A percentile compares a stretch with the other conserved stretches of the same genome.
These are phyloP conservation scores for Poeciliopsis prolifica DNA, from an alignment of 2,113 vertebrate species.

Conservation along the genomic window DNA sequence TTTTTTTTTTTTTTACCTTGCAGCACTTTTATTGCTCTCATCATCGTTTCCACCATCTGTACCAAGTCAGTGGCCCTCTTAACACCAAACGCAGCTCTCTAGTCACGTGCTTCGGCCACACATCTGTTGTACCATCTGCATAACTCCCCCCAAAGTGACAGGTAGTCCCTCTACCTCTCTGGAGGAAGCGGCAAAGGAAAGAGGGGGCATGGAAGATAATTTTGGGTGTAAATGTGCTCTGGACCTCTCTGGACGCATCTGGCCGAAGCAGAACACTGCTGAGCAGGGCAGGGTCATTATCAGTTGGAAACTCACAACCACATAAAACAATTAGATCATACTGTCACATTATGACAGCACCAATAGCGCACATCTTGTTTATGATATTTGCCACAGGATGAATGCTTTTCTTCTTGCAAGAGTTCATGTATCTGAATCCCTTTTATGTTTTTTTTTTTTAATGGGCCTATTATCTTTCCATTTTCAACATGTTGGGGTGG, in stretches of 20 bases:
- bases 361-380: constrained; percentile 43
- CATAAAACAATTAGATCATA: constrained; percentile 64
- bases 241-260: constrained; percentile 75
- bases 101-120: constrained; percentile 75
- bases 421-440: neutral
- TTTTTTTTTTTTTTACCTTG: constrained; percentile 9
- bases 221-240: constrained; percentile 79
- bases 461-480: too few species aligned
- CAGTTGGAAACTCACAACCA: constrained; percentile 55
- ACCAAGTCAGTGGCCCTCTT: constrained; percentile 52
- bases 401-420: neutral
- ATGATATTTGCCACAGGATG: constrained; percentile 2
- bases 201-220: constrained; percentile 69
- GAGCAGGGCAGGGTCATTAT: constrained; percentile 61
- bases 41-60: constrained; percentile 31
- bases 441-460: neutral
- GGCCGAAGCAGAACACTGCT: constrained; percentile 69
- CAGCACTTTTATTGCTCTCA: constrained; percentile 16
- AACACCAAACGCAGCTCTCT: constrained; percentile 59
- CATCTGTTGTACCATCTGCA: constrained; percentile 83
- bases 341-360: constrained; percentile 57
- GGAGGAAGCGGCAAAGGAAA: constrained; percentile 62
- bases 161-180: constrained; percentile 75
- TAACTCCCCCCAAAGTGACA: constrained; percentile 75
- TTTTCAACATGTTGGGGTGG: too few species aligned